Conservation (phyloP, 2,113 vertebrate genomes). For the Tragulus kanchil region DNA sequence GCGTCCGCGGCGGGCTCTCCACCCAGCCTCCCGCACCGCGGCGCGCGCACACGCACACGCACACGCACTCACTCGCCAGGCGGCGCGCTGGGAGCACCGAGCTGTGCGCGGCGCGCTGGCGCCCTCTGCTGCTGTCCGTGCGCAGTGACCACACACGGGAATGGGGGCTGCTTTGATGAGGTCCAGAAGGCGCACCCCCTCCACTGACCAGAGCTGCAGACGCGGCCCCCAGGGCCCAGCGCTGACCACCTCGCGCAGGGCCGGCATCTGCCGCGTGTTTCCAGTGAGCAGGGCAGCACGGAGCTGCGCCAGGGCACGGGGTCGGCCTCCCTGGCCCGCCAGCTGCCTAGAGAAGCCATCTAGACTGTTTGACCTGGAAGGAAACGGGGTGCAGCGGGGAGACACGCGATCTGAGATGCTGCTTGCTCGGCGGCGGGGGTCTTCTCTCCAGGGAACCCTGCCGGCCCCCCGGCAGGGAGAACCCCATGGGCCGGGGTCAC, state of each 20-base stretch:
- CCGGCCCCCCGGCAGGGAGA: not conserved
- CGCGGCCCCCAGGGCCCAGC: accelerated
- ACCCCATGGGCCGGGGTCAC: not conserved
- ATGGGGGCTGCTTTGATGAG: accelerated
- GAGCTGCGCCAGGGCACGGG: not conserved
- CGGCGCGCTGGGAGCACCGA: accelerated
- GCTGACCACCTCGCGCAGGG: not conserved
- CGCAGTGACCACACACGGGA: constrained; percentile 33
- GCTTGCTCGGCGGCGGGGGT: accelerated
- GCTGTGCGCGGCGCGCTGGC: not conserved
- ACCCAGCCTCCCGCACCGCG: not conserved
- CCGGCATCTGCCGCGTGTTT: accelerated
- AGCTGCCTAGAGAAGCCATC: accelerated
- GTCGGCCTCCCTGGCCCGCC: not conserved
- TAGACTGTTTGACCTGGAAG: accelerated
- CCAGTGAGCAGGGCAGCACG: accelerated
- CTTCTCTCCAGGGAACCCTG: not conserved
- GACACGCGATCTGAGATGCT: not conserved
- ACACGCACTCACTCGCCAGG: not conserved
- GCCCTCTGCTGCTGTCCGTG: constrained; percentile 71
- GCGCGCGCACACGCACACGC: no score
- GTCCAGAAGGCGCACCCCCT: not conserved
- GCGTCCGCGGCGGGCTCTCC: accelerated
- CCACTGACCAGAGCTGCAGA: no score
- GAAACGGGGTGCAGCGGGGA: accelerated